Percentiles rank a stretch among this genome's conserved stretches.
Evolutionary conservation across 2,797 vertebrate species (phyloP).

Genomic region (Pseudochirops cupreus): DNA sequence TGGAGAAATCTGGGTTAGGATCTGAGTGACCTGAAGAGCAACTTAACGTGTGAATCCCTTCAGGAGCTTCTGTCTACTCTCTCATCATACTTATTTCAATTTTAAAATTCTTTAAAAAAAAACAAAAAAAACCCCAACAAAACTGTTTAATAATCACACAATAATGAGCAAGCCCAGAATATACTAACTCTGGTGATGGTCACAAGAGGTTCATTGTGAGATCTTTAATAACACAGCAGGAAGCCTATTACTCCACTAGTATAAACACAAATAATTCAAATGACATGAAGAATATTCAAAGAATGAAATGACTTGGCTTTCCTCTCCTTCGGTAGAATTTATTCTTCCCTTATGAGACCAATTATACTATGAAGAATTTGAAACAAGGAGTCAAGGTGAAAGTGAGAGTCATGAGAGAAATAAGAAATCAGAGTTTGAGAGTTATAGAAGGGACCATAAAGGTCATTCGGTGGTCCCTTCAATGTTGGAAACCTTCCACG

Average conservation of each 20-base stretch:
- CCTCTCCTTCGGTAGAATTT: slow-evolving; percentile 20
- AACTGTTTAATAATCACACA: neutral
- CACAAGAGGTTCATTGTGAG: neutral
- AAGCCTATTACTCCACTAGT: neutral
- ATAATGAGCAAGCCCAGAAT: neutral
- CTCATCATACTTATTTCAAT: neutral
- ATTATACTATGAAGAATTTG: slow-evolving; percentile 12
- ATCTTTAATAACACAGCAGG: neutral
- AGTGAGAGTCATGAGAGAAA: neutral
- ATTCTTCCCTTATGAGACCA: slow-evolving; percentile 30
- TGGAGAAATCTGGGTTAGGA: slow-evolving; percentile 15
- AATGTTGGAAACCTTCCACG: neutral
- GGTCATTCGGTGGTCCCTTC: neutral
- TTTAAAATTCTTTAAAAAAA: neutral
- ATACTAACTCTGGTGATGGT: neutral
- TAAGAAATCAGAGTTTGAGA: slow-evolving; percentile 21
- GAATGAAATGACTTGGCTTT: neutral
- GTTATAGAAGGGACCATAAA: slow-evolving; percentile 4
- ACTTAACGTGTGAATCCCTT: neutral
- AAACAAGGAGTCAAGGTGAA: slow-evolving; percentile 10
- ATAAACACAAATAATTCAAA: neutral
- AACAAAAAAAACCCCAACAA: too few relatives aligned
- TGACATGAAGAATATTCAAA: neutral
- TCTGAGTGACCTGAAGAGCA: slow-evolving; percentile 22
- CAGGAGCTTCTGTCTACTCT: neutral